These are phyloP conservation scores for Gobio occitaniae DNA, from an alignment of 2,797 vertebrate genomes.

Conservation along the genomic window DNA sequence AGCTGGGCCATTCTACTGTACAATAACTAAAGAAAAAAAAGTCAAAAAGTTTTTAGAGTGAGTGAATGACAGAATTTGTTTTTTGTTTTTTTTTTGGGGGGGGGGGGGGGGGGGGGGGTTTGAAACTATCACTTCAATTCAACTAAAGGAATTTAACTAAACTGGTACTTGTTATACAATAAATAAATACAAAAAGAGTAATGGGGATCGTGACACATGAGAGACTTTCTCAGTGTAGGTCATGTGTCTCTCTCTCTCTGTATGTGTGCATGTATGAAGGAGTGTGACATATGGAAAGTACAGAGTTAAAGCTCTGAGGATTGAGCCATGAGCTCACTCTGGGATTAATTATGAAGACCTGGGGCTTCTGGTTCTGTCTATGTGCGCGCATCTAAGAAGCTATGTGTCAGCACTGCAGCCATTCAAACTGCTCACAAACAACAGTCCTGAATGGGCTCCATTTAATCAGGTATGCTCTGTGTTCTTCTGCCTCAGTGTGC, in stretches of 20 bases:
- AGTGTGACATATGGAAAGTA: conserved; percentile 54
- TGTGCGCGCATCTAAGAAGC: conserved; percentile 53
- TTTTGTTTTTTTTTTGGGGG: too few species aligned
- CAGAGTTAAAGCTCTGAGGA: conserved; percentile 52
- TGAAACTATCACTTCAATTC: not conserved
- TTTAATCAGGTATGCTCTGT: conserved; percentile 61
- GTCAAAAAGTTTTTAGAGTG: not conserved
- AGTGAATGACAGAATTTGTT: not conserved
- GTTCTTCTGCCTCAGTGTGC: conserved; percentile 34
- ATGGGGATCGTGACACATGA: conserved; percentile 11
- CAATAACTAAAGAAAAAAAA: not conserved
- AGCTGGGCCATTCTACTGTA: not conserved
- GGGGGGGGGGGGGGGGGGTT: too few species aligned
- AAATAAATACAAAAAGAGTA: not conserved
- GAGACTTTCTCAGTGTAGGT: not conserved
- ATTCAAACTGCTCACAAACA: conserved; percentile 61
- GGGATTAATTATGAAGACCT: conserved; percentile 60
- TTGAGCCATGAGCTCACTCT: conserved; percentile 47
- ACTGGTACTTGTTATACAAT: not conserved
- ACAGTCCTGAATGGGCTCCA: conserved; percentile 58
- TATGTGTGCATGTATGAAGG: conserved; percentile 14
- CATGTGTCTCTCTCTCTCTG: conserved; percentile 12
- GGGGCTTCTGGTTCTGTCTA: conserved; percentile 59
- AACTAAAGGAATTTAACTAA: not conserved
- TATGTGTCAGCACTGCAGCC: conserved; percentile 56